A percentile compares a stretch with the other conserved stretches of the same genome.
Evolutionary conservation across 2,888 invertebrate genomes (phyloP).

Genomic region (Proisotoma minuta): DNA sequence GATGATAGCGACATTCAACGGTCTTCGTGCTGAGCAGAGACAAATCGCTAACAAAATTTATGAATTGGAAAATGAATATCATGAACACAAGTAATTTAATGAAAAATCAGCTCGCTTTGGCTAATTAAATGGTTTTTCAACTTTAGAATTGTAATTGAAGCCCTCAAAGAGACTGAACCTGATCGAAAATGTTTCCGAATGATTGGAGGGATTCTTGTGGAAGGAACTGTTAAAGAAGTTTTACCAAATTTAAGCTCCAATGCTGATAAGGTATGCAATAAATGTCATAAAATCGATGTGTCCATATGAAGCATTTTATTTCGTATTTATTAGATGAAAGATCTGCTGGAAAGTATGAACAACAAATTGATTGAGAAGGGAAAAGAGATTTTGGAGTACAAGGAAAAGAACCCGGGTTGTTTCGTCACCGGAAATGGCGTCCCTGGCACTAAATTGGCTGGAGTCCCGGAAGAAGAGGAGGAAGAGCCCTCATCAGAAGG

Average conservation of each 20-base stretch:
- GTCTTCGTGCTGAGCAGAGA: conserved; percentile 79
- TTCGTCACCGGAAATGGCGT: conserved; percentile 53
- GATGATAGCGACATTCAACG: conserved; percentile 84
- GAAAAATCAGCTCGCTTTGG: neutral
- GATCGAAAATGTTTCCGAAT: conserved; percentile 85
- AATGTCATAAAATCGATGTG: too few relatives aligned
- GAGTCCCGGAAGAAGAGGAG: too few relatives aligned
- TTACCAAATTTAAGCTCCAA: conserved; percentile 77
- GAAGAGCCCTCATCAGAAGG: conserved; percentile 24
- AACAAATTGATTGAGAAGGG: conserved; percentile 82
- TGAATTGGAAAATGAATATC: conserved; percentile 88
- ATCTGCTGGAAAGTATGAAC: conserved; percentile 71
- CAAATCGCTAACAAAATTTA: conserved; percentile 79
- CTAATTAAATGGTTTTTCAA: conserved; percentile 33
- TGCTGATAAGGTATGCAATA: conserved; percentile 60
- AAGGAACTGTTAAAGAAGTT: conserved; percentile 85
- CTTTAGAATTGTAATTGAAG: conserved; percentile 86
- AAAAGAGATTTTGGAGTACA: conserved; percentile 82
- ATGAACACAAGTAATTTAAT: conserved; percentile 82
- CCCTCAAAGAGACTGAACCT: conserved; percentile 76
- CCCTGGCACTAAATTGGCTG: conserved; percentile 61
- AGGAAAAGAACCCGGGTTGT: conserved; percentile 61
- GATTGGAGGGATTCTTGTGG: conserved; percentile 88
- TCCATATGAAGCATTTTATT: too few relatives aligned
- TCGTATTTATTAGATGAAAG: conserved; percentile 60